These are phyloP conservation scores for Chloroceryle aenea DNA, from an alignment of 2,113 vertebrate genomes.

Conservation along the genomic window DNA sequence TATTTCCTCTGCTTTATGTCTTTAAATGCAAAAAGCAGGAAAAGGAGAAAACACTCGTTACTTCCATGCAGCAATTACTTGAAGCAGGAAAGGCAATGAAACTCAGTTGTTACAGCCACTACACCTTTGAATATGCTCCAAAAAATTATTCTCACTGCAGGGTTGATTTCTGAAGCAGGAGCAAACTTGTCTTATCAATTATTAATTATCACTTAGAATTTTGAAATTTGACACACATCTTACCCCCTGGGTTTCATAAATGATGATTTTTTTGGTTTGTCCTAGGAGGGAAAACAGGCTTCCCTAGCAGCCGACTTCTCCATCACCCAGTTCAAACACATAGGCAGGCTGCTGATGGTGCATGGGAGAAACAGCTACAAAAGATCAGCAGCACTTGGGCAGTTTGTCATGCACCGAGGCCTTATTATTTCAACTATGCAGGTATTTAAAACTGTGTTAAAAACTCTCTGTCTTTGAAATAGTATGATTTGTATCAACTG, in stretches of 20 bases:
- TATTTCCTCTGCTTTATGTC: not conserved
- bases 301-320: conserved; percentile 98
- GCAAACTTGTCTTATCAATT: not conserved
- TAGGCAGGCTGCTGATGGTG: conserved; percentile 94
- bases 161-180: not conserved
- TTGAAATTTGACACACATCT: not conserved
- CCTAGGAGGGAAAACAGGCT: conserved; percentile 94
- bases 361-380: conserved; percentile 99
- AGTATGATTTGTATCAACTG: not conserved
- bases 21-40: not conserved
- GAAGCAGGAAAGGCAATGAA: not conserved
- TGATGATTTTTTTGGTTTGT: conserved; percentile 20
- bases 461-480: not conserved
- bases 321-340: conserved; percentile 93
- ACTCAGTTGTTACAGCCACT: not conserved
- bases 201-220: not conserved
- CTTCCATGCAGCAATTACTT: not conserved
- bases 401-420: conserved; percentile 98
- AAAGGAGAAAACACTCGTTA: not conserved
- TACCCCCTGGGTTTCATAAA: not conserved
- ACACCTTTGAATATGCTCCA: not conserved
- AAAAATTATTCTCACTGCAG: not conserved
- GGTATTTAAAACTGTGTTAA: conserved; percentile 70
- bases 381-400: conserved; percentile 92
- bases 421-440: conserved; percentile 99